These are phyloP conservation scores for Athrips mouffetella DNA, from an alignment of 2,888 invertebrate species.

Conservation along the genomic window DNA sequence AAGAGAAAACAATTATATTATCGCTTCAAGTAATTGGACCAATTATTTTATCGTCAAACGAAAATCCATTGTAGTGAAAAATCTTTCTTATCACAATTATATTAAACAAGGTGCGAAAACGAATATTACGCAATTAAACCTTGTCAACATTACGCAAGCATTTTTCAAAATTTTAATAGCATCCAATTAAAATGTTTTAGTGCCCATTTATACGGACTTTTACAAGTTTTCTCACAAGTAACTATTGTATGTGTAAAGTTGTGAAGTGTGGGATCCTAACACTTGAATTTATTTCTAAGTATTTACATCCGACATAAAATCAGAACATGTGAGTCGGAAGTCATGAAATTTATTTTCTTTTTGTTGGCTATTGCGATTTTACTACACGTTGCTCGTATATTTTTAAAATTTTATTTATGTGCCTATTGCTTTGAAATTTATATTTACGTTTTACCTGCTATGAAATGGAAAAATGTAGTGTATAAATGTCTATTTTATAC, in stretches of 20 bases:
- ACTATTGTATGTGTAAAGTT: slow-evolving; percentile 7
- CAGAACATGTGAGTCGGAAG: neutral
- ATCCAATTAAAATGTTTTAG: slow-evolving; percentile 45
- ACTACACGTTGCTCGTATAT: neutral
- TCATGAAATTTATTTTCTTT: neutral
- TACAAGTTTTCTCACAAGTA: neutral
- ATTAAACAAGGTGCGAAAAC: neutral
- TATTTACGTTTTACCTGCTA: no score
- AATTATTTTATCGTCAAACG: no score
- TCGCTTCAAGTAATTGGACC: no score
- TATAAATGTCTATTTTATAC: no score
- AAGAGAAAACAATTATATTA: no score
- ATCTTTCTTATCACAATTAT: neutral
- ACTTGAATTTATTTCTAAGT: neutral
- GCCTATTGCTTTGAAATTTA: no score
- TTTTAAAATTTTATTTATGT: no score
- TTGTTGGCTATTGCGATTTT: no score
- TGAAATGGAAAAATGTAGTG: no score
- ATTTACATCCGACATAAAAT: neutral
- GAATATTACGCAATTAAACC: slow-evolving; percentile 32
- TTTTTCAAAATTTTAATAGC: slow-evolving; percentile 45
- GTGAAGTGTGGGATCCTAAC: slow-evolving; percentile 1
- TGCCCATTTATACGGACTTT: slow-evolving; percentile 15
- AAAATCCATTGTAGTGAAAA: neutral
- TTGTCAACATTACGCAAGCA: slow-evolving; percentile 48